Evolutionary conservation across 2,113 vertebrate species (phyloP).

Genomic region (Poeciliopsis retropinna): DNA sequence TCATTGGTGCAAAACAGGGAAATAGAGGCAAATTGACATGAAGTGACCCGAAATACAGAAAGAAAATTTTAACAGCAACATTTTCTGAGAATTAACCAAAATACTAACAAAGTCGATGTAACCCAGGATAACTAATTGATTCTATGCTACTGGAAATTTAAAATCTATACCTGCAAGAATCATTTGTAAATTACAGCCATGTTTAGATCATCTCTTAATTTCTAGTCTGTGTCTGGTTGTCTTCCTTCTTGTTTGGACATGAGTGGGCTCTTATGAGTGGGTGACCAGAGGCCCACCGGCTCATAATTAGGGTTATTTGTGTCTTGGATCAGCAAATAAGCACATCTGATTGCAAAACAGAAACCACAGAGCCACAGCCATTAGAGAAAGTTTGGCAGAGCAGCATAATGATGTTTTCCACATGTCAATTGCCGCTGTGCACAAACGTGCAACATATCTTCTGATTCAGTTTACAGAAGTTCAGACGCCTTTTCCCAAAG

Average conservation of each 20-base stretch:
- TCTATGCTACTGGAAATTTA: background rate
- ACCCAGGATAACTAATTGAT: background rate
- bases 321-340: constrained; percentile 5
- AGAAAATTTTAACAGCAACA: background rate
- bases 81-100: background rate
- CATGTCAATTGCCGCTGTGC: background rate
- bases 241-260: background rate
- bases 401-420: background rate
- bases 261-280: background rate
- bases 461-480: background rate
- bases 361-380: background rate
- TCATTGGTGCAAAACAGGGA: no score
- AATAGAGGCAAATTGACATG: no score
- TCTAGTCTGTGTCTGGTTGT: background rate
- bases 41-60: no score
- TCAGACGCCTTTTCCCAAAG: background rate
- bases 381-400: background rate
- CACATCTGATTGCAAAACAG: background rate
- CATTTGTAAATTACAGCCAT: background rate
- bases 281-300: background rate
- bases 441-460: background rate
- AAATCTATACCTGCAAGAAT: background rate
- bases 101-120: background rate
- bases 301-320: background rate
- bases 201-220: no score